These are phyloP conservation scores for Metridium senile DNA, from an alignment of 92 coral and sea anemone genomes.

Conservation along the genomic window DNA sequence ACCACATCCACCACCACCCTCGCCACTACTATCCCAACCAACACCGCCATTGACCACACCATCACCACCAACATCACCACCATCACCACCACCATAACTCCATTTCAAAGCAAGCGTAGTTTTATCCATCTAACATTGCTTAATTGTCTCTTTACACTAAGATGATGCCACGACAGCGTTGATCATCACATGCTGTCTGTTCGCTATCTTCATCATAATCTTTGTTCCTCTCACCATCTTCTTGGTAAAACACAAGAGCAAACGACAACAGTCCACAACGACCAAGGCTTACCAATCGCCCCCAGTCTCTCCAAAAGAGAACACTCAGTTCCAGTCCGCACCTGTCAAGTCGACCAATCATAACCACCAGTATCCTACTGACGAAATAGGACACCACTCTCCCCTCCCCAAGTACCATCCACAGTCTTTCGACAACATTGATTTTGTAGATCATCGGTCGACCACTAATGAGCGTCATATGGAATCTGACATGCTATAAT, in stretches of 20 bases:
- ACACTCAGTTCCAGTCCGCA: neutral
- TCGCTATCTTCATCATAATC: slow-evolving; percentile 22
- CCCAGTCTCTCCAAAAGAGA: neutral
- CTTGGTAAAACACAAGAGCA: neutral
- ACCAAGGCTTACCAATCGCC: neutral
- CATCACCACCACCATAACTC: neutral
- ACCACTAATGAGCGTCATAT: slow-evolving; percentile 5
- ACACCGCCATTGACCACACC: neutral
- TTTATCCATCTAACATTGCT: neutral
- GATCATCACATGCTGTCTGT: slow-evolving; percentile 20
- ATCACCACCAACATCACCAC: neutral
- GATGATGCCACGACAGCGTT: slow-evolving; percentile 19
- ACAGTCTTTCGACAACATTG: neutral
- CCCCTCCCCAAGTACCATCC: slow-evolving; percentile 1
- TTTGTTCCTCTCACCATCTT: neutral
- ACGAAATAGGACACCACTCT: neutral
- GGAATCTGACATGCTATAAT: slow-evolving; percentile 45
- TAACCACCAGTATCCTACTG: neutral
- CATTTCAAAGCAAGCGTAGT: neutral
- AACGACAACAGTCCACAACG: neutral
- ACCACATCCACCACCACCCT: neutral
- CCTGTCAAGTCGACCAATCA: neutral
- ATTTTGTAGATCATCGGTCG: slow-evolving; percentile 19
- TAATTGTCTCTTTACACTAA: neutral
- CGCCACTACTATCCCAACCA: neutral